Evolutionary conservation across 2,113 vertebrate genomes (phyloP), one percentile per base, ranked within the genome.

Genomic region (Equus przewalskii): DNA sequence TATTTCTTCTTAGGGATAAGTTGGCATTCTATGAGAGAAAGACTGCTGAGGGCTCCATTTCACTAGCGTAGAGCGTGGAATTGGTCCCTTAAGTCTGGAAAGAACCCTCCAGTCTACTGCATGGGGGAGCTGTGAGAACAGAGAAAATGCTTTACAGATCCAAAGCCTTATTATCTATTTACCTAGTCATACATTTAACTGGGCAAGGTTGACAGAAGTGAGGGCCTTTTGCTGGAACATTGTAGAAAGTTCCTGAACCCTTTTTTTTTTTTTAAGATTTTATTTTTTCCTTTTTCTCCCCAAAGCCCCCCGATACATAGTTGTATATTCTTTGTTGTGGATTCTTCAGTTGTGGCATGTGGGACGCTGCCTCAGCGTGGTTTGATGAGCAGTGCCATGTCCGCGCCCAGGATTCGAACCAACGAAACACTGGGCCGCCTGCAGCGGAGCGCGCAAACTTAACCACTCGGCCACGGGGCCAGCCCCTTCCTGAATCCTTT

Each of bases 401-500:
- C 36, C 2, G 36, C 36, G 36, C 36, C 36, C 36, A 41, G 36
- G 36, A 41, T 41, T 41, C 36, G 36, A 41, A 41, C 36, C 36
- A 41, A 41, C 36, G 36, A 41, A 41, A 41, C 36, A 41, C 36
- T 41, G 36, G 36, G 36, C 36, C 36, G 36, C 36, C 36, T 41
- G 36, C 36, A 41, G 36, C 36, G 3, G 36, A 41, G 36, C 36
- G 36, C 36, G 2, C 36, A 41, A 41, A 41, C 36, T 41, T 41
- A 41, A 41, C 36, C 36, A 41, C 36, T 41, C 36, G 36, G 36
- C 36, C 36, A 41, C 3, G 36, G 36, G 36, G 36, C 36, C 36
- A 41, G 36, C 36, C 36, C 36, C 36, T 75, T 92, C 67, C 64
- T 69, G 56, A 90, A 88, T 22, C 7, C 19, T 97, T 97, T 72